Evolutionary conservation across 2,797 vertebrate species (phyloP).

Genomic region (Ibycter americanus): DNA sequence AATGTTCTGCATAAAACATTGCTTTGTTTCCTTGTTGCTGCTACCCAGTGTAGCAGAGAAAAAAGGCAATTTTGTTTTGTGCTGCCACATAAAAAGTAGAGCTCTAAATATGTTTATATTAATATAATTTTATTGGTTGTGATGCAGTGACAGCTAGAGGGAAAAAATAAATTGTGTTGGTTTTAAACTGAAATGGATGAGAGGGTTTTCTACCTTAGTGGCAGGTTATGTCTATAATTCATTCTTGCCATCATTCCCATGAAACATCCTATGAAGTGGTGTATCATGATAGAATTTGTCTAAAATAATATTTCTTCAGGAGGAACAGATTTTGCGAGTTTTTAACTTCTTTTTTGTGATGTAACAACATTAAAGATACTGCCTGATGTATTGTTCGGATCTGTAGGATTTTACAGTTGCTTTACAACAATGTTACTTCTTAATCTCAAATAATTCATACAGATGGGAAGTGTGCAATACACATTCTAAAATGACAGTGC

Average conservation of each 20-base stretch:
- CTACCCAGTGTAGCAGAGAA: neutral
- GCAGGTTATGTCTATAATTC: neutral
- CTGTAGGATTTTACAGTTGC: neutral
- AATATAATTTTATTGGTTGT: neutral
- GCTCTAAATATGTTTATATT: neutral
- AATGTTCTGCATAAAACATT: neutral
- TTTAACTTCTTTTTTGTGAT: neutral
- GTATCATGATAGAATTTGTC: neutral
- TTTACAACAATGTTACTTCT: neutral
- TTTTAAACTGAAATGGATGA: neutral
- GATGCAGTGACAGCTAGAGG: neutral
- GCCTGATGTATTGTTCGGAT: neutral
- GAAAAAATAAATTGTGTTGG: neutral
- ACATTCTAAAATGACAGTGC: neutral
- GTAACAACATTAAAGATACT: neutral
- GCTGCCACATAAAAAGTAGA: neutral
- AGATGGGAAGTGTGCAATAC: neutral
- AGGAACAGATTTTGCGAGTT: neutral
- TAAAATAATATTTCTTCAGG: neutral
- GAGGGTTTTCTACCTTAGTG: neutral
- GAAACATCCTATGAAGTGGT: neutral
- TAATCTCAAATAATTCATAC: neutral
- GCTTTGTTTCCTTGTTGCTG: neutral
- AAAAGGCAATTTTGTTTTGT: neutral
- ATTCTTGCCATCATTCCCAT: neutral